phyloP scores from a whole-genome alignment of 1,140 invertebrate genomes.

The Zaprionus vittiger region DNA sequence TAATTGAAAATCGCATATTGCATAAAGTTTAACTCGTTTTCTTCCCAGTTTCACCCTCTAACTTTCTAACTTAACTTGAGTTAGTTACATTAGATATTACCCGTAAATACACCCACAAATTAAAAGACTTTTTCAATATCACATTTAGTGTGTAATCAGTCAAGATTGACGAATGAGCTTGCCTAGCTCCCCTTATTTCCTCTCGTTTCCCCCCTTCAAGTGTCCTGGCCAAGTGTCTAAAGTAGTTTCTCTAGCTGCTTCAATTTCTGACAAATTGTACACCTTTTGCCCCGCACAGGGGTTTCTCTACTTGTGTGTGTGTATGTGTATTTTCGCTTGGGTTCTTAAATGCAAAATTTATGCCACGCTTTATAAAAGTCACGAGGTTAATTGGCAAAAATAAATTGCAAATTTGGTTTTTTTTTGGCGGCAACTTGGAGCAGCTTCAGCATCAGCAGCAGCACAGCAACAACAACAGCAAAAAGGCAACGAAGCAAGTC shows the following conservation, averaged over 20 bases:
- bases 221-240: conserved; percentile 19
- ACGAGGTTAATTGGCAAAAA: conserved; percentile 83
- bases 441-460: conserved; percentile 42
- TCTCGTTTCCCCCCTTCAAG: background rate
- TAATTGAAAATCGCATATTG: background rate
- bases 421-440: conserved; percentile 67
- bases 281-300: conserved; percentile 15
- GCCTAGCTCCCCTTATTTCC: background rate
- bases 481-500: conserved; percentile 46
- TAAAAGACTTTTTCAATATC: background rate
- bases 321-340: conserved; percentile 19
- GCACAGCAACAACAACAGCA: conserved; percentile 22
- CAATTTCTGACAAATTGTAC: conserved; percentile 31
- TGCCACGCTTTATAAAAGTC: conserved; percentile 82
- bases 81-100: background rate
- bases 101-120: background rate
- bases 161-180: conserved; percentile 6
- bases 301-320: background rate
- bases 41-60: background rate
- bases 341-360: conserved; percentile 74
- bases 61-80: background rate
- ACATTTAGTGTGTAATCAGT: background rate
- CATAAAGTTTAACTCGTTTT: background rate
- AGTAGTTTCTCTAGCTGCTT: conserved; percentile 42
- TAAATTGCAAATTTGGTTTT: conserved; percentile 82